Percentiles rank a stretch among this genome's conserved stretches.
phyloP scores from a whole-genome alignment of 2,113 vertebrate species.

The Nannospalax galili region DNA sequence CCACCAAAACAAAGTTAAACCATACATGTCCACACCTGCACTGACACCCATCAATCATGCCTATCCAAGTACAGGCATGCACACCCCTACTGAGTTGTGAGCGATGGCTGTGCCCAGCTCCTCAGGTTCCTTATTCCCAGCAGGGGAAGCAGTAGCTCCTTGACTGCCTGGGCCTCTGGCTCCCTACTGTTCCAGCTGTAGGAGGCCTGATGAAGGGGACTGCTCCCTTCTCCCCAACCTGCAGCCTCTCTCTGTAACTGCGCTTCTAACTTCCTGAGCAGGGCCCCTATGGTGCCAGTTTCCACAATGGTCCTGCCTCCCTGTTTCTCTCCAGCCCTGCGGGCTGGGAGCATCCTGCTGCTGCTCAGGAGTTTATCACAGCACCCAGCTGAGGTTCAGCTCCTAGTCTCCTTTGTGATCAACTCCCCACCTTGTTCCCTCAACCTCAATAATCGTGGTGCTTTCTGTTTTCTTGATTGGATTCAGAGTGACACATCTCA shows the following conservation, averaged over 20 bases:
- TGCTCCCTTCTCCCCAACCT: background rate
- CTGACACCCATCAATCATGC: background rate
- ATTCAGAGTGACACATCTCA: background rate
- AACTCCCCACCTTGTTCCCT: background rate
- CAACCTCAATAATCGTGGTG: background rate
- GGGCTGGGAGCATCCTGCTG: background rate
- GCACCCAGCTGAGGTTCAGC: background rate
- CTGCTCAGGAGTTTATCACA: background rate
- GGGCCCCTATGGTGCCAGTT: background rate
- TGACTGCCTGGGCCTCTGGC: background rate
- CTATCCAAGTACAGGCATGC: background rate
- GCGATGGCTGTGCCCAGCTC: background rate
- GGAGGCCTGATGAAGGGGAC: background rate
- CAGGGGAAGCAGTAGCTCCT: background rate
- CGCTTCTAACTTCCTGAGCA: background rate
- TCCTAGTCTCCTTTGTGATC: background rate
- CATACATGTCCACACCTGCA: background rate
- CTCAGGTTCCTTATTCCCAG: background rate
- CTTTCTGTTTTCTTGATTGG: background rate
- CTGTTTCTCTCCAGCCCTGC: background rate
- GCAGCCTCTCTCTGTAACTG: background rate
- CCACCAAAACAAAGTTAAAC: background rate
- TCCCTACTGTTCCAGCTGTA: background rate
- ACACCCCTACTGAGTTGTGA: background rate
- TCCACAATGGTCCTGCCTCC: background rate